phyloP scores from a whole-genome alignment of 2,797 vertebrate species.

The Acridotheres tristis region DNA sequence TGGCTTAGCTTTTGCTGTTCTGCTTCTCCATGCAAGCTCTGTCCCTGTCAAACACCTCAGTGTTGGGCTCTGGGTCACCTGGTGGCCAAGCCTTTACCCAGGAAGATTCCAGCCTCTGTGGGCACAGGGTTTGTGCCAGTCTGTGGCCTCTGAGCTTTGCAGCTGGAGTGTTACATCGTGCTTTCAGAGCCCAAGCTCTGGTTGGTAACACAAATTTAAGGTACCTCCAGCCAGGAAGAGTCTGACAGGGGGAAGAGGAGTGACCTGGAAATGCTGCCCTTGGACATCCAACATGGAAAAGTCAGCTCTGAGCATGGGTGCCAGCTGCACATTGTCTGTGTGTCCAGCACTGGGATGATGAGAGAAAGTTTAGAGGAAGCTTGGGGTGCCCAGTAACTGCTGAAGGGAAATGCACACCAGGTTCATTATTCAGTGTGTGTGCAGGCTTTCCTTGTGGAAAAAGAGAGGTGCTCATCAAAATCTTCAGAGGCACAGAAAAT shows the following conservation, averaged over 20 bases:
- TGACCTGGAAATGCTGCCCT: neutral
- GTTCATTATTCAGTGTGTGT: neutral
- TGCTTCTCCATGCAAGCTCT: neutral
- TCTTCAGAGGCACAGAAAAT: neutral
- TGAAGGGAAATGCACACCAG: neutral
- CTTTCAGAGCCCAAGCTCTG: neutral
- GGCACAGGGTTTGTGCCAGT: neutral
- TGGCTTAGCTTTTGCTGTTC: neutral
- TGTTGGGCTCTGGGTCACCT: neutral
- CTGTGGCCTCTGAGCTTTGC: neutral
- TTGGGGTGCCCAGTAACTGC: neutral
- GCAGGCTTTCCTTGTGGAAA: neutral
- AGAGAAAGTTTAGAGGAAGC: neutral
- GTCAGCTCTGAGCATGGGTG: neutral
- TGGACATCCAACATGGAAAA: neutral
- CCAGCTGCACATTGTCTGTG: neutral
- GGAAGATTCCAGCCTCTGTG: neutral
- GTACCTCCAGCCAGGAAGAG: neutral
- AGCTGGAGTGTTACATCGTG: neutral
- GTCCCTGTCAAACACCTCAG: neutral
- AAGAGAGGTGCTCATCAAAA: neutral
- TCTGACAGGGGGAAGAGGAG: neutral
- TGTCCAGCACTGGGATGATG: accelerated
- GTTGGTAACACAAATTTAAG: neutral
- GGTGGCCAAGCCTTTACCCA: neutral